A percentile compares a stretch with the other conserved stretches of the same genome.
phyloP scores from a whole-genome alignment of 1,140 invertebrate species.

The Glossosoma conforme region DNA sequence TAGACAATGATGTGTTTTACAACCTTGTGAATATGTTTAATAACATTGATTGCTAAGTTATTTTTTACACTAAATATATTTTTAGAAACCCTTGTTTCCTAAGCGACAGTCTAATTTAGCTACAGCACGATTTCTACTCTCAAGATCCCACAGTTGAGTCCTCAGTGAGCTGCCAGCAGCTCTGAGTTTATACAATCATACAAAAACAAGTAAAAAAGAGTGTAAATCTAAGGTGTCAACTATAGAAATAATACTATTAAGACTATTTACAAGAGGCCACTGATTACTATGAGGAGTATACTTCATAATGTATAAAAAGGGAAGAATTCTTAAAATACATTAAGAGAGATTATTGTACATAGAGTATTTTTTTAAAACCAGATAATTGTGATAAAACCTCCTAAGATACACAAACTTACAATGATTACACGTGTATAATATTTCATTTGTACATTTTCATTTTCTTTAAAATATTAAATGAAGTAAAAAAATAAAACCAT shows the following conservation, averaged over 20 bases:
- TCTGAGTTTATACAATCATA: conserved; percentile 1
- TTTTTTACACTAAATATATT: not conserved
- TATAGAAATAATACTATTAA: conserved; percentile 1
- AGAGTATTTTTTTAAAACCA: too few species aligned
- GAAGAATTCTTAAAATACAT: conserved; percentile 4
- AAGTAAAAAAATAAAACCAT: too few species aligned
- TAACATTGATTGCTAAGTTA: not conserved
- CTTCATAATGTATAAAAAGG: conserved; percentile 21
- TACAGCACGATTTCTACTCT: conserved; percentile 2
- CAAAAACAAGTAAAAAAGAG: conserved; percentile 1
- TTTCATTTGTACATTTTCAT: too few species aligned
- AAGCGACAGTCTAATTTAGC: not conserved
- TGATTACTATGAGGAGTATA: conserved; percentile 14
- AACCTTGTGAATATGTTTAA: too few species aligned
- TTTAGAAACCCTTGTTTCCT: not conserved
- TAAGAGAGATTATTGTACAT: conserved; percentile 3
- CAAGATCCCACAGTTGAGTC: not conserved
- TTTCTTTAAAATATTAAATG: too few species aligned
- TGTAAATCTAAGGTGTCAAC: not conserved
- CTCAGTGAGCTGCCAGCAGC: conserved; percentile 10
- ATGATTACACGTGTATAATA: too few species aligned
- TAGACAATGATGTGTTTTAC: too few species aligned
- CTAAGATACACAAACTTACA: too few species aligned
- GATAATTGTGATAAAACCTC: too few species aligned
- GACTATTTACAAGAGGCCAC: conserved; percentile 20